These are phyloP conservation scores for Halcyon smyrnensis DNA, from an alignment of 2,797 vertebrate species.

Conservation along the genomic window DNA sequence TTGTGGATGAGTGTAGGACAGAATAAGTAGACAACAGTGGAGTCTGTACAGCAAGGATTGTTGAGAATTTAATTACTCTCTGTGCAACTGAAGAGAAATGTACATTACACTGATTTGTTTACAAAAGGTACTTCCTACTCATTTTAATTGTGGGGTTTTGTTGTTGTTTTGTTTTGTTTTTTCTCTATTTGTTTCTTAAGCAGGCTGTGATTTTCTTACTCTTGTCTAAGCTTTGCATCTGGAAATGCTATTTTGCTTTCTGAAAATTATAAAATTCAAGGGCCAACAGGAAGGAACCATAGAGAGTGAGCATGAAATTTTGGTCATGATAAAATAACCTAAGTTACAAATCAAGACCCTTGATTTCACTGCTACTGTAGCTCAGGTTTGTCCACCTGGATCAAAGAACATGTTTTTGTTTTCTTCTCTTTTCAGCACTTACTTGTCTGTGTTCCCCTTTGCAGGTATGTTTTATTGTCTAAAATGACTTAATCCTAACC, in stretches of 20 bases:
- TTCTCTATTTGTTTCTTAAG: neutral
- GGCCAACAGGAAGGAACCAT: neutral
- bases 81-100: neutral
- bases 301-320: neutral
- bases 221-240: neutral
- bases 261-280: neutral
- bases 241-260: neutral
- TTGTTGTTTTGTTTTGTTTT: neutral
- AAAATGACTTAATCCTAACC: slow-evolving; percentile 5
- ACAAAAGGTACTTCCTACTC: neutral
- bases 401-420: neutral
- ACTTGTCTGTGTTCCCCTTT: neutral
- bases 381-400: neutral
- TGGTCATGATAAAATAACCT: neutral
- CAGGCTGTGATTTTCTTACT: neutral
- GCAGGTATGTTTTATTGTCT: neutral
- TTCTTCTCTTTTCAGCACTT: neutral
- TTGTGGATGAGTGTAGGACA: neutral
- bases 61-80: neutral
- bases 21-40: neutral
- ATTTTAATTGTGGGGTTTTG: neutral
- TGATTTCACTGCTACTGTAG: neutral
- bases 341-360: neutral
- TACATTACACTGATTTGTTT: neutral
- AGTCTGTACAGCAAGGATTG: neutral